Conservation (phyloP, 1,140 invertebrate species). For the Cydia splendana region DNA sequence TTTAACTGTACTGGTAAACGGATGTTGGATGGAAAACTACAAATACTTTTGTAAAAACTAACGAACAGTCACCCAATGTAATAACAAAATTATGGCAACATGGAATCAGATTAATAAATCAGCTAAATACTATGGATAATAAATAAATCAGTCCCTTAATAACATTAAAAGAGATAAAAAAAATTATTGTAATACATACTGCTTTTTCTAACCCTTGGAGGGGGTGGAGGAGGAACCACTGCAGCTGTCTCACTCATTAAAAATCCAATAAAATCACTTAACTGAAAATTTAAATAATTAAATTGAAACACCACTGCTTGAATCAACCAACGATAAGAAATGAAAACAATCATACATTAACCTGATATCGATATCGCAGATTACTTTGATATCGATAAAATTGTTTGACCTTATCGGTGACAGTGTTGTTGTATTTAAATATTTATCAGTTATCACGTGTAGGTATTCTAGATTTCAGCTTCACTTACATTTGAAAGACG, state of each 20-base stretch:
- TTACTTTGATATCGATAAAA: slow-evolving; percentile 23
- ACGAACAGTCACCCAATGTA: too few relatives aligned
- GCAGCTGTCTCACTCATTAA: not conserved
- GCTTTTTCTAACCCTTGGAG: not conserved
- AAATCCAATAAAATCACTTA: slow-evolving; percentile 3
- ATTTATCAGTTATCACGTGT: slow-evolving; percentile 3
- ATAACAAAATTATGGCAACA: too few relatives aligned
- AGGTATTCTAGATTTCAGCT: not conserved
- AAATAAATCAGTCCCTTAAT: not conserved
- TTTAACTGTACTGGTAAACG: too few relatives aligned
- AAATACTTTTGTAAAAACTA: too few relatives aligned
- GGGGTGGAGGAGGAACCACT: not conserved
- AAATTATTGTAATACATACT: not conserved
- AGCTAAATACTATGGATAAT: not conserved
- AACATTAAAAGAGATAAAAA: not conserved
- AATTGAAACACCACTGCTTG: not conserved
- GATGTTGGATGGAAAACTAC: too few relatives aligned
- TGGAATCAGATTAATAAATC: too few relatives aligned
- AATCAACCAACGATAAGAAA: slow-evolving; percentile 1
- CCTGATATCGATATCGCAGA: slow-evolving; percentile 23
- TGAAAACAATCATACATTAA: slow-evolving; percentile 19
- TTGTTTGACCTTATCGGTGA: slow-evolving; percentile 22
- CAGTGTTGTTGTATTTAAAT: slow-evolving; percentile 29
- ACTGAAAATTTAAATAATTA: not conserved
- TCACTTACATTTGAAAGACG: not conserved